Conservation (phyloP, 2,888 invertebrate genomes). For the Cephus sareptanus region DNA sequence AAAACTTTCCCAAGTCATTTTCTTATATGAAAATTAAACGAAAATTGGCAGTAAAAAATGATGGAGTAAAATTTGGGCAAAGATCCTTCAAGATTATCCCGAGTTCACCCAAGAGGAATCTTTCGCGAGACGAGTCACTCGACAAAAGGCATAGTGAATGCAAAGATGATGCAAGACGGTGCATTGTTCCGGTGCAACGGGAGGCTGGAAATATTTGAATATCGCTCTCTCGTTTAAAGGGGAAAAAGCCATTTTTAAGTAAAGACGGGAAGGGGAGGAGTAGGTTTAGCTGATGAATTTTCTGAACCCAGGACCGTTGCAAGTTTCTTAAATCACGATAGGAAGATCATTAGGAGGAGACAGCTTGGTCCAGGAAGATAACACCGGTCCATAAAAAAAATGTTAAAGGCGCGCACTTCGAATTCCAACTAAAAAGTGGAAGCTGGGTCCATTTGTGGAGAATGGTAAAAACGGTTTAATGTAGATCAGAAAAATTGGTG, state of each 20-base stretch:
- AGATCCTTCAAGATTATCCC: not conserved
- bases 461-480: not conserved
- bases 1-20: not conserved
- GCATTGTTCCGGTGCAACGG: not conserved
- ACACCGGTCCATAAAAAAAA: constrained; percentile 2
- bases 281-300: constrained; percentile 21
- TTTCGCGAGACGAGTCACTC: not conserved
- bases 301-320: constrained; percentile 21
- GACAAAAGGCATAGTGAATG: not conserved
- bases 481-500: not conserved
- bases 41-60: not conserved
- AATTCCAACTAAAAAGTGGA: constrained; percentile 15
- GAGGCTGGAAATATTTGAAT: not conserved
- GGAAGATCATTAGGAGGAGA: constrained; percentile 36
- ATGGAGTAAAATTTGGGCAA: not conserved
- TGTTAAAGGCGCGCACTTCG: constrained; percentile 24
- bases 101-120: not conserved
- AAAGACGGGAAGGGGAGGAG: not conserved
- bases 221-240: not conserved
- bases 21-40: not conserved
- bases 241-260: not conserved
- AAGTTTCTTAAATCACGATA: constrained; percentile 43
- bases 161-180: not conserved
- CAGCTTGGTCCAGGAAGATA: constrained; percentile 34
- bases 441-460: not conserved